These are phyloP conservation scores for Galaxias olidus DNA, from an alignment of 2,797 vertebrate species.

Conservation along the genomic window DNA sequence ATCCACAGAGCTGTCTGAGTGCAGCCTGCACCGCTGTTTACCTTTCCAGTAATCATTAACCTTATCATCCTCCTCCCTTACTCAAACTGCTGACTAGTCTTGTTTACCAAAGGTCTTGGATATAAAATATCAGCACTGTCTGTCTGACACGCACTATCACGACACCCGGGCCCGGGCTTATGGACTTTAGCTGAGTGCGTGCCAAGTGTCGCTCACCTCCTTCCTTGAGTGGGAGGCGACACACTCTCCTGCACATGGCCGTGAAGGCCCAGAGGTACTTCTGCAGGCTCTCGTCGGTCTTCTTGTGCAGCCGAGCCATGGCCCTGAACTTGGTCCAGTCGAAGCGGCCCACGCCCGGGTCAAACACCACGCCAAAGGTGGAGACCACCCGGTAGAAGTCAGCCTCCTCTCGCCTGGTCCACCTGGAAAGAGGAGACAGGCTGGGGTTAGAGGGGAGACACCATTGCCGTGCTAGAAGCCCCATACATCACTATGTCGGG, in stretches of 20 bases:
- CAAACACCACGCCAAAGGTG: conserved; percentile 98
- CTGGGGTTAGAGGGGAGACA: too few species aligned
- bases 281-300: conserved; percentile 95
- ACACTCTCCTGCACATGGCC: conserved; percentile 96
- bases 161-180: too few species aligned
- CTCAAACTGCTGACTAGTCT: conserved; percentile 26
- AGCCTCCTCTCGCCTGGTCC: conserved; percentile 97
- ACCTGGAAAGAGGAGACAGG: conserved; percentile 66
- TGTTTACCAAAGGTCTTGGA: conserved; percentile 23
- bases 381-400: conserved; percentile 98
- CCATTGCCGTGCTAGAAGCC: too few species aligned
- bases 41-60: conserved; percentile 61
- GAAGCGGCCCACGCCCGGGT: conserved; percentile 88
- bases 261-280: conserved; percentile 96
- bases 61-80: conserved; percentile 32
- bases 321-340: conserved; percentile 99
- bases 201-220: conserved; percentile 72
- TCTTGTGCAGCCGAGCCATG: conserved; percentile 97
- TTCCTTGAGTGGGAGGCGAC: conserved; percentile 92
- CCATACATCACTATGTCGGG: too few species aligned
- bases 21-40: conserved; percentile 46
- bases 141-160: too few species aligned
- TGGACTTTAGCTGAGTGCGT: background rate
- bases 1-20: conserved; percentile 25
- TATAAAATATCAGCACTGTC: too few species aligned